Base-by-base conservation (phyloP, 2,888 invertebrate genomes). In the Mesorhabditis sp. region DNA sequence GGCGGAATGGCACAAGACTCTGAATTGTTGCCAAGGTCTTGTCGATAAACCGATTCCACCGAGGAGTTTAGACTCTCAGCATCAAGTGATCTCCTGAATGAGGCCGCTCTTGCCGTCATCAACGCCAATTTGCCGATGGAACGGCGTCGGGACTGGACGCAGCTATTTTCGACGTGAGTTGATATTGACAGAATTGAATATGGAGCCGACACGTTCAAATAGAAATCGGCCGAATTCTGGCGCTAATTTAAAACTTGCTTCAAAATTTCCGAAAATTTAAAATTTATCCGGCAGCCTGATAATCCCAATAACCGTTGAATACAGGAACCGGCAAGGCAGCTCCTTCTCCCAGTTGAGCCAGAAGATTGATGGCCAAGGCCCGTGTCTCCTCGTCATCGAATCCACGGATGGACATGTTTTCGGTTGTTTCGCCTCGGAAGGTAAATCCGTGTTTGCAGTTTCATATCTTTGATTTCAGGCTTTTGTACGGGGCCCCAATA, bases 351-450 rank as follows among this genome's bases (percentile, higher is more conserved):
- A 75, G 67, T 43, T 82, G 67, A 67, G 71, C 10, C 74, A 74
- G 63, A n/a, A 65, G 5, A 69, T 80, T 58, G 74, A 71, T 58
- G 77, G 73, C 15, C 72, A 77, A 67, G 88, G 88, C 4, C 87
- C 88, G 1, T 92, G 92, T 0, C 87, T 95, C 1, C 87, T 95
- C 4, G 90, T 95, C 61, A 88, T 95, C 4, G 84, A 84, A 73
- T 93, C 94, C 85, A 90, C 90, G 74, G 70, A 71, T 6, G 92
- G 92, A 6, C 90, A 92, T 85, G 90, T 93, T 50, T 95, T 95
- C 88, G 95, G 95, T 2, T 94, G 93, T 10, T 95, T 91, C 88
- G 93, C 93, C 0, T 90, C 93, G 0, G 68, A 74, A 7, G 78
- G 79, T 74, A 43, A 28, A 66, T 45, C 41, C 15, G 0, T 45